Evolutionary conservation across 2,888 invertebrate genomes (phyloP).

Genomic region (Tortrix viridana): DNA sequence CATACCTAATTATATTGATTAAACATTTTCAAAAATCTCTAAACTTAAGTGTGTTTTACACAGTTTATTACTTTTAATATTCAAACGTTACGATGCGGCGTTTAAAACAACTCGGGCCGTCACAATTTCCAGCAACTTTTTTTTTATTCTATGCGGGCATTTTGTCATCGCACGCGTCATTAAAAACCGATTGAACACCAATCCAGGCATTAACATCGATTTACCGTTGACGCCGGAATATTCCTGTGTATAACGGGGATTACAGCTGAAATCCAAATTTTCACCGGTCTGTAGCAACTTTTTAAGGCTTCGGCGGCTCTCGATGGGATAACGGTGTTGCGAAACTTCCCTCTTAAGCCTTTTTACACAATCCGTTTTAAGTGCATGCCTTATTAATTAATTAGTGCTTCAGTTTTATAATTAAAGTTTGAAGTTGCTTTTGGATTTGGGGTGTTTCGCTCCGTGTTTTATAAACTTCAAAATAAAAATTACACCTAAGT

Average conservation of each 20-base stretch:
- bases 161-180: conserved; percentile 50
- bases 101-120: too few species aligned
- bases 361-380: conserved; percentile 64
- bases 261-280: conserved; percentile 68
- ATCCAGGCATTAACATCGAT: conserved; percentile 45
- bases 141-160: conserved; percentile 20
- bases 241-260: conserved; percentile 57
- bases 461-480: conserved; percentile 40
- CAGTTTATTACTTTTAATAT: too few species aligned
- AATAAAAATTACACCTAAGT: conserved; percentile 29
- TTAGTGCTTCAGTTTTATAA: conserved; percentile 61
- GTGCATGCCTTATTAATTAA: conserved; percentile 77
- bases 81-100: too few species aligned
- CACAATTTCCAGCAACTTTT: too few species aligned
- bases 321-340: conserved; percentile 60
- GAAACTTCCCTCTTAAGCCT: conserved; percentile 71
- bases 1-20: too few species aligned
- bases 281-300: conserved; percentile 56
- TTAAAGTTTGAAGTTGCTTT: conserved; percentile 55
- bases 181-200: conserved; percentile 51
- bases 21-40: too few species aligned
- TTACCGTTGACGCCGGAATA: conserved; percentile 52
- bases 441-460: conserved; percentile 50
- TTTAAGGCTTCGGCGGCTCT: conserved; percentile 58
- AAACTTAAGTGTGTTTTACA: too few species aligned